These are phyloP conservation scores for Herpailurus yagouaroundi DNA, from an alignment of 2,113 vertebrate genomes.

Conservation along the genomic window DNA sequence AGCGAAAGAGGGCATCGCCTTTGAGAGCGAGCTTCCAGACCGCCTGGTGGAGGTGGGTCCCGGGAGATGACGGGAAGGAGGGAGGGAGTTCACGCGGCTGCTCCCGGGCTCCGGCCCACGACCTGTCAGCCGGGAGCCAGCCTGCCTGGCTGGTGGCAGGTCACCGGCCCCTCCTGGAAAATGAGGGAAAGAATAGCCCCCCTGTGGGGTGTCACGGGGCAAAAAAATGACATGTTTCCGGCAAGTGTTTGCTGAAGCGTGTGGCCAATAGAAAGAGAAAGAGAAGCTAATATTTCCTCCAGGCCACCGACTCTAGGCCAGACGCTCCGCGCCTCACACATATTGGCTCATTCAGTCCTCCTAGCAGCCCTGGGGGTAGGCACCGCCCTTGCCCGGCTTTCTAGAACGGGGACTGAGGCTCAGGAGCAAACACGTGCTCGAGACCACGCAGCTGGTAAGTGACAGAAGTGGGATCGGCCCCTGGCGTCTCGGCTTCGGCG, in stretches of 20 bases:
- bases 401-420: background rate
- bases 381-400: background rate
- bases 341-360: background rate
- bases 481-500: background rate
- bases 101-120: fast-evolving
- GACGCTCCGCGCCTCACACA: fast-evolving
- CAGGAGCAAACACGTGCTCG: background rate
- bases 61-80: background rate
- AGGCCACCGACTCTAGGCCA: background rate
- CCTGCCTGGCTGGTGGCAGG: fast-evolving
- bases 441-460: no score
- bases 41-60: fast-evolving
- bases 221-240: background rate
- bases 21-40: background rate
- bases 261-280: background rate
- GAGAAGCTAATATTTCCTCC: background rate
- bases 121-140: background rate
- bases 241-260: no score
- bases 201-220: fast-evolving
- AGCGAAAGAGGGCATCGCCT: background rate
- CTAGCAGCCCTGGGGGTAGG: fast-evolving
- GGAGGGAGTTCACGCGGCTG: fast-evolving
- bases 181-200: background rate
- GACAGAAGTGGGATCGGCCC: background rate
- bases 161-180: background rate